Percentiles rank a stretch among this genome's conserved stretches.
These are phyloP conservation scores for Peromyscus melanophrys DNA, from an alignment of 2,797 vertebrate species.

Conservation along the genomic window DNA sequence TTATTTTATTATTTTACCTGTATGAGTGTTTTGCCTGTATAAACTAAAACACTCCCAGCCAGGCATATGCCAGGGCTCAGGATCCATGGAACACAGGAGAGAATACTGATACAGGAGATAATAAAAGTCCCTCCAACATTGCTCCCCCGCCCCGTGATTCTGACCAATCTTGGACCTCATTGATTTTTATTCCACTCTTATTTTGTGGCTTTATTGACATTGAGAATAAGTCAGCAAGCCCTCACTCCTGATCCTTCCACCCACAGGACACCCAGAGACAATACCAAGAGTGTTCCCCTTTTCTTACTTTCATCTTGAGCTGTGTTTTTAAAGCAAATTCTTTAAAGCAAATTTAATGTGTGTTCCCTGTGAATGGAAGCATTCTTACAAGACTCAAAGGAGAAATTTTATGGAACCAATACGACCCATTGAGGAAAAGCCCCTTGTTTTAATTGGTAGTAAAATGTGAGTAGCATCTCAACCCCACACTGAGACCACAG, in stretches of 20 bases:
- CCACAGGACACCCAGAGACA: slow-evolving; percentile 61
- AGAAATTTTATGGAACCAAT: slow-evolving; percentile 52
- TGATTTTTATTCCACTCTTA: slow-evolving; percentile 84
- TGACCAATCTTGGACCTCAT: slow-evolving; percentile 68
- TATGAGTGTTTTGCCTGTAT: not conserved
- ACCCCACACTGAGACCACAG: slow-evolving; percentile 19
- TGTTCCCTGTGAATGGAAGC: slow-evolving; percentile 69
- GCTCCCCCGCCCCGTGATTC: slow-evolving; percentile 66
- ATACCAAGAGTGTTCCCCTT: slow-evolving; percentile 49
- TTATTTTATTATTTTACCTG: not conserved
- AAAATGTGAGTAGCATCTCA: slow-evolving; percentile 65
- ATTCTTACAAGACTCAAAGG: slow-evolving; percentile 71
- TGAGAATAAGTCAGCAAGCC: slow-evolving; percentile 83
- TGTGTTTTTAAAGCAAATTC: slow-evolving; percentile 67
- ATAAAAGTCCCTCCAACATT: slow-evolving; percentile 52
- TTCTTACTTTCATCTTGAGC: slow-evolving; percentile 62
- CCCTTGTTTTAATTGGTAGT: slow-evolving; percentile 75
- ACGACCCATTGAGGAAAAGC: slow-evolving; percentile 64
- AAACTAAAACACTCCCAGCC: slow-evolving; percentile 69
- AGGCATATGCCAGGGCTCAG: slow-evolving; percentile 77
- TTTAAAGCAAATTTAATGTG: slow-evolving; percentile 26
- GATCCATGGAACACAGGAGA: slow-evolving; percentile 47
- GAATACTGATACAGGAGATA: slow-evolving; percentile 76
- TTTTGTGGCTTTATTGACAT: slow-evolving; percentile 77
- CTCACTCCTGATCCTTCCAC: slow-evolving; percentile 75